Evolutionary conservation across 2,797 vertebrate genomes (phyloP), one percentile per base, ranked within the genome.

Genomic region (Acridotheres tristis): DNA sequence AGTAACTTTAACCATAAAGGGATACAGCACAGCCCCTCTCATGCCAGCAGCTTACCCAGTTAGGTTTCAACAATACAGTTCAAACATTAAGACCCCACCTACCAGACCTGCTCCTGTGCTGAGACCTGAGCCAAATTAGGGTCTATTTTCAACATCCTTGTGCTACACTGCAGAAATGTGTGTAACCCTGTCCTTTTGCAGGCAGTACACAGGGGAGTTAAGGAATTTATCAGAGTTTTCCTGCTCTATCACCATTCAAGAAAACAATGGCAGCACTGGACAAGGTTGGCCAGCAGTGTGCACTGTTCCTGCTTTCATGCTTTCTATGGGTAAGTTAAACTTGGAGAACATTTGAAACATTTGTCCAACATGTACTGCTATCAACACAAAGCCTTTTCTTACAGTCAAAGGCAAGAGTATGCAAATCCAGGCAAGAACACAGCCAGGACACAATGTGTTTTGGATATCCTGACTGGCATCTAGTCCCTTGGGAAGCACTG

Each of bases 381-480:
- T 22, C 36, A 61, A 69, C 42, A 91, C 13, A 73, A 88, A 91
- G 29, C 20, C n/a, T 92, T 76, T 90, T 42, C 88, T 81, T 82
- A 34, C 50, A 75, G 50, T 85, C 48, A 74, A 85, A 86, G 76
- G 57, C 25, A 75, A 55, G 62, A 55, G 43, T 15, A 72, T 59
- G 71, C 40, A 92, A 91, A 92, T 71, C 59, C 55, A 89, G 83
- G 63, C 51, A 84, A 88, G 62, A 79, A 63, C 50, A 73, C 3
- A 57, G 72, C 74, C 88, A 93, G 80, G 83, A 71, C 67, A 71
- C 67, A 67, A 58, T 38, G 51, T 51, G 73, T 74, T 93, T 57
- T 73, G 66, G 83, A 92, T 95, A 88, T 63, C 73, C 66, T 78
- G 83, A 86, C 66, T 88, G 62, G 62, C 73, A 89, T 86, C 85